Evolutionary conservation across 2,888 invertebrate species (phyloP).

Genomic region (Brachynemurus nebulosus): DNA sequence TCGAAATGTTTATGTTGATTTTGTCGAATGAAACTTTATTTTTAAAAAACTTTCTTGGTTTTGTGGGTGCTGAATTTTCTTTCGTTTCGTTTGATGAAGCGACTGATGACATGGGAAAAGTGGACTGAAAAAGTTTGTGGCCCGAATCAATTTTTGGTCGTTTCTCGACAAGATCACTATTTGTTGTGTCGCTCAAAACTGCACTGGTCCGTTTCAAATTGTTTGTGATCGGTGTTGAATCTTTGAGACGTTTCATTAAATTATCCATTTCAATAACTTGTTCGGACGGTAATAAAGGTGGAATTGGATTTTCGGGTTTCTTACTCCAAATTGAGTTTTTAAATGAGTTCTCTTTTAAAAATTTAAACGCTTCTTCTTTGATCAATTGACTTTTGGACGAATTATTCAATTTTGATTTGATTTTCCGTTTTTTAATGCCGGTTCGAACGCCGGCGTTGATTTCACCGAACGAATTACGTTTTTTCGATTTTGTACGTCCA

Average conservation of each 20-base stretch:
- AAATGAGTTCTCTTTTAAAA: background rate
- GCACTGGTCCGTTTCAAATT: too few species aligned
- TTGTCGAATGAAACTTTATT: slow-evolving; percentile 24
- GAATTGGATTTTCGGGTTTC: too few species aligned
- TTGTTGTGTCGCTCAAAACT: too few species aligned
- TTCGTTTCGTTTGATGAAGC: too few species aligned
- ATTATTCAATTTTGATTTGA: slow-evolving; percentile 23
- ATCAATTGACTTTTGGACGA: background rate
- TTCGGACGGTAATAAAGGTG: background rate
- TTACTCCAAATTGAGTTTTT: slow-evolving; percentile 1
- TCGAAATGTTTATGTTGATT: slow-evolving; percentile 24
- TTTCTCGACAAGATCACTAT: too few species aligned
- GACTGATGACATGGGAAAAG: too few species aligned
- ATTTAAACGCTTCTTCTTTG: slow-evolving; percentile 4
- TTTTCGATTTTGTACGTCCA: slow-evolving; percentile 26
- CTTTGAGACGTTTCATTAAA: slow-evolving; percentile 2
- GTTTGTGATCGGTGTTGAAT: background rate
- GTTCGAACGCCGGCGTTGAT: slow-evolving; percentile 55
- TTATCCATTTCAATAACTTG: slow-evolving; percentile 7
- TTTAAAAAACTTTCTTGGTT: slow-evolving; percentile 33
- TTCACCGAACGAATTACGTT: slow-evolving; percentile 35
- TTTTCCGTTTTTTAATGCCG: slow-evolving; percentile 46
- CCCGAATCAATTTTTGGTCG: too few species aligned
- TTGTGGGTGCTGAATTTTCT: too few species aligned
- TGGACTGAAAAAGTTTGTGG: too few species aligned